Conservation (phyloP, 2,113 vertebrate genomes). For the Mystacornis crossleyi region DNA sequence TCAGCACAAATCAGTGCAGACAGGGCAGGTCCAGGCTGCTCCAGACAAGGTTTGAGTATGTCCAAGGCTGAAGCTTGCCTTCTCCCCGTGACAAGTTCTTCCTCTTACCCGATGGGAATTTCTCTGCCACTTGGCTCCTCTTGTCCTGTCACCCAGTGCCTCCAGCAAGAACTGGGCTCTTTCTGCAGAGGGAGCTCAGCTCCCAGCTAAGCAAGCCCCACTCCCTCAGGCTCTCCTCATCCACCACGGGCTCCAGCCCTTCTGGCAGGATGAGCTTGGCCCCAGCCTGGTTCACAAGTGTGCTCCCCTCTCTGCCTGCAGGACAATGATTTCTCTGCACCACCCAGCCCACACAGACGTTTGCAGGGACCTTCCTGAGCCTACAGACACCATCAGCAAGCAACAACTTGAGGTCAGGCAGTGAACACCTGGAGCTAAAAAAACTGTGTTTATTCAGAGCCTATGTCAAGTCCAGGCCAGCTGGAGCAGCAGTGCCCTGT, state of each 20-base stretch:
- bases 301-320: background rate
- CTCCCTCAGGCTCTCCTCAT: background rate
- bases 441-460: background rate
- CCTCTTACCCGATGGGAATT: fast-evolving
- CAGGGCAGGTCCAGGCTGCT: background rate
- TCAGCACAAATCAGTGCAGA: background rate
- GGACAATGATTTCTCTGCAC: background rate
- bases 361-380: background rate
- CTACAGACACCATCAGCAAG: background rate
- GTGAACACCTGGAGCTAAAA: background rate
- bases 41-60: background rate
- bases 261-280: too few species aligned
- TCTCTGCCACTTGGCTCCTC: background rate
- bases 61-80: background rate
- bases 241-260: fast-evolving
- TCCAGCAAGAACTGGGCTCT: background rate
- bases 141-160: too few species aligned
- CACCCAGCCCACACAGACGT: background rate
- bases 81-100: fast-evolving
- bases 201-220: background rate
- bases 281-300: background rate
- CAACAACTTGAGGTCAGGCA: background rate
- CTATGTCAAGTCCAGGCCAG: background rate
- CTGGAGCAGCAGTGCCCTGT: background rate
- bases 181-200: background rate